A percentile compares a stretch with the other conserved stretches of the same genome.
phyloP scores from a whole-genome alignment of 2,113 vertebrate species.

The Globicephala melas region DNA sequence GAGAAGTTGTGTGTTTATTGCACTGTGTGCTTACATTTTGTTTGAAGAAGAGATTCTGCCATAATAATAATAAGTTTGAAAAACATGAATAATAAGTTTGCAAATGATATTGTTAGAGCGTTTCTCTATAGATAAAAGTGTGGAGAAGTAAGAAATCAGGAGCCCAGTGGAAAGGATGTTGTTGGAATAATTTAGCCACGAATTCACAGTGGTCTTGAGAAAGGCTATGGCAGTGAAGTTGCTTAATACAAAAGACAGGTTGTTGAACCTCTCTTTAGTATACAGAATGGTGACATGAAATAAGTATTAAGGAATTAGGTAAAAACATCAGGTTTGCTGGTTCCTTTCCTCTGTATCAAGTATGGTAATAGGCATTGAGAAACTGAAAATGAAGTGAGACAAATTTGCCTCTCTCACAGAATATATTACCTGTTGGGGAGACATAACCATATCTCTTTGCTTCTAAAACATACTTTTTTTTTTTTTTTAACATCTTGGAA shows the following conservation, averaged over 20 bases:
- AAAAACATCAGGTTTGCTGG: background rate
- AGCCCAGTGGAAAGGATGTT: background rate
- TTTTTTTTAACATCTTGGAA: background rate
- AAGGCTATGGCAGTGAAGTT: background rate
- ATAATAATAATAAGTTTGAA: conserved; percentile 33
- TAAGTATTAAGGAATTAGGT: background rate
- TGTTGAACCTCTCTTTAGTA: background rate
- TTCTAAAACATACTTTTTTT: background rate
- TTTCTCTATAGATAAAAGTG: conserved; percentile 1
- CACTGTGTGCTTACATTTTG: background rate
- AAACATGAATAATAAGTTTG: background rate
- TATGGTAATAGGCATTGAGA: background rate
- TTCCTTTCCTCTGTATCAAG: background rate
- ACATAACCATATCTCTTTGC: background rate
- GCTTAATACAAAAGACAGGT: background rate
- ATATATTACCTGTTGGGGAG: background rate
- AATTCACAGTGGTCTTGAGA: background rate
- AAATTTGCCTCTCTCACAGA: background rate
- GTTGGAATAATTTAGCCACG: background rate
- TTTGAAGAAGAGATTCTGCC: conserved; percentile 25
- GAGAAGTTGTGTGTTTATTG: background rate
- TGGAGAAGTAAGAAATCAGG: conserved; percentile 8
- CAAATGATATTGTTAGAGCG: background rate
- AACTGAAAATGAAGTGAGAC: background rate
- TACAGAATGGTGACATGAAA: conserved; percentile 4